Percentiles rank a stretch among this genome's conserved stretches.
phyloP scores from a whole-genome alignment of 2,888 invertebrate genomes.

The Agriopis marginaria region DNA sequence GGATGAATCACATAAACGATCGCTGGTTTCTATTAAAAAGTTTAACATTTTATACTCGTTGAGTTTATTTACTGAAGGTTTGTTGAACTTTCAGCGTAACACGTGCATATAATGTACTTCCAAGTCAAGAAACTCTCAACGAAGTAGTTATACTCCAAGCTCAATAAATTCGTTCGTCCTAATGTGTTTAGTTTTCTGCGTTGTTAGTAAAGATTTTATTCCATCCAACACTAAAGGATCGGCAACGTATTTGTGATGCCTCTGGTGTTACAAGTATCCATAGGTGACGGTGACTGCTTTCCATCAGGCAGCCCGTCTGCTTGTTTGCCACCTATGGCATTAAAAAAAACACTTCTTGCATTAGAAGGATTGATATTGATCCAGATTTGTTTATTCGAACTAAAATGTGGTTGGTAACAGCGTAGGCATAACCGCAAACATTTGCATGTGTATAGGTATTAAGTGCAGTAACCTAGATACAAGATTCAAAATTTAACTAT shows the following conservation, averaged over 20 bases:
- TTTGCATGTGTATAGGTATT: slow-evolving; percentile 35
- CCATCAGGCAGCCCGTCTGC: too few species aligned
- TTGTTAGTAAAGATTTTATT: not conserved
- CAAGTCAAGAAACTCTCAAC: not conserved
- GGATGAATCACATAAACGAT: slow-evolving; percentile 26
- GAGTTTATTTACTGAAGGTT: slow-evolving; percentile 35
- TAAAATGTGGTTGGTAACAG: slow-evolving; percentile 8
- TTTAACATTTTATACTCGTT: slow-evolving; percentile 25
- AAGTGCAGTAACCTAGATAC: slow-evolving; percentile 59
- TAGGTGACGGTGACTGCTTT: too few species aligned
- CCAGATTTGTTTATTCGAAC: not conserved
- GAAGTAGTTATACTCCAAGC: not conserved
- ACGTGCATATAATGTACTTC: slow-evolving; percentile 7
- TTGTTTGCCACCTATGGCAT: too few species aligned
- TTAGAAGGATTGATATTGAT: slow-evolving; percentile 1
- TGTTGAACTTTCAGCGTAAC: slow-evolving; percentile 33
- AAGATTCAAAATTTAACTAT: slow-evolving; percentile 51
- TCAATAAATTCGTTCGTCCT: not conserved
- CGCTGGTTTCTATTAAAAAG: slow-evolving; percentile 33
- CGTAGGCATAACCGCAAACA: slow-evolving; percentile 22
- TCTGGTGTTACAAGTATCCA: too few species aligned
- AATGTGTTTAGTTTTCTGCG: slow-evolving; percentile 1
- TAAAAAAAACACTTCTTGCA: not conserved
- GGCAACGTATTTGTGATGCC: too few species aligned
- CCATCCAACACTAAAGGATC: too few species aligned